Base-by-base conservation (phyloP, 2,113 vertebrate species). In the Microcebus ravelobensis region DNA sequence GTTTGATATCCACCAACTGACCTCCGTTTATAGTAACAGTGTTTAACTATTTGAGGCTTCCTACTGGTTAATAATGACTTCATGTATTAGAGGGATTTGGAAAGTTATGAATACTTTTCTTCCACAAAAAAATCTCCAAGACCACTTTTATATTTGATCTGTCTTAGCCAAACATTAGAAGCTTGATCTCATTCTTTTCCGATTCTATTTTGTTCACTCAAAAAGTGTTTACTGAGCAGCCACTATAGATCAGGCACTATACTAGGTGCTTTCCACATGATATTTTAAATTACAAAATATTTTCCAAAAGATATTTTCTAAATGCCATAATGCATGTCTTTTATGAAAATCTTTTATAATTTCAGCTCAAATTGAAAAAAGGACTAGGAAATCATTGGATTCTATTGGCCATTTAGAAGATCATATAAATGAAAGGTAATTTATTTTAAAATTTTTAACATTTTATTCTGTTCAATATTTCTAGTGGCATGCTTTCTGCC, bases 331-430 rank as follows among this genome's bases (percentile, higher is more conserved):
- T 76, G n/a, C 27, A 1, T 84, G 10, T 31, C 25, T 83, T 93
- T 91, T 93, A 91, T 93, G 8, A 93, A 94, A 95, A 93, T 84
- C 36, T 96, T 96, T 92, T 93, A 42, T 91, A n/a, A 93, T 97
- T 97, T 91, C 96, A 97, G 95, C 48, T 94, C 83, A 77, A 91
- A 74, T 39, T 48, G 74, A 70, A 79, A 91, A 73, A 11, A 59
- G 45, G 5, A 1, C 29, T 59, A n/a, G 23, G 8, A 74, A 87
- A 87, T 76, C 48, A 79, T 31, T 71, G 76, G 50, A 94, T 55
- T 67, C 93, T 52, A 7, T 67, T 80, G 83, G 27, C 57, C 9
- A 36, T 59, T 91, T 77, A 77, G 50, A 92, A 95, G 83, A 91
- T 84, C 39, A 71, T 86, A 25, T 59, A 59, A 76, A 71, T 84